Evolutionary conservation across 2,797 vertebrate species (phyloP).

Genomic region (Ceyx erithaca): DNA sequence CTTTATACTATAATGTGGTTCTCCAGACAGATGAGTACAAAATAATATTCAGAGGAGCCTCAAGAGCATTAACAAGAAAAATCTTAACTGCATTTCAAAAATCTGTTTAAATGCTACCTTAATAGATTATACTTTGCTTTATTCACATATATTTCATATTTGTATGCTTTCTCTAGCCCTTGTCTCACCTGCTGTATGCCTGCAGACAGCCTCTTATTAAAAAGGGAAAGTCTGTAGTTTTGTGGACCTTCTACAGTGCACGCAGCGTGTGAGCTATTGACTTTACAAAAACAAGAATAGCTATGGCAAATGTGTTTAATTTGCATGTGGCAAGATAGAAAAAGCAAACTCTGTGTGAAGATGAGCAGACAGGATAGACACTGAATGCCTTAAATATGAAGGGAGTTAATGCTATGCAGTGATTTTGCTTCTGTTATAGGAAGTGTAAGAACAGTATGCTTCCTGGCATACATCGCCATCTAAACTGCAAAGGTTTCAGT

Average conservation of each 20-base stretch:
- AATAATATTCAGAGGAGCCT: background rate
- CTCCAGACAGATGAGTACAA: background rate
- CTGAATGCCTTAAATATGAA: conserved; percentile 51
- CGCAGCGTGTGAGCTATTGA: conserved; percentile 5
- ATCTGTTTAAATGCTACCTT: background rate
- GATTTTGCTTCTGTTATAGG: conserved; percentile 70
- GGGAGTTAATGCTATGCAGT: conserved; percentile 67
- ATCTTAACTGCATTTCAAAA: conserved; percentile 1
- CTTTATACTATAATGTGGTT: background rate
- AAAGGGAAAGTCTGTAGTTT: conserved; percentile 8
- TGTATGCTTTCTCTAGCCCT: background rate
- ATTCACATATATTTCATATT: background rate
- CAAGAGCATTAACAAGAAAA: background rate
- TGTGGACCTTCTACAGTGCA: background rate
- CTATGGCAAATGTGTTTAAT: conserved; percentile 8
- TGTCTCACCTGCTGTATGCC: background rate
- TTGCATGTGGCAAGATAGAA: conserved; percentile 46
- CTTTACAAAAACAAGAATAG: conserved; percentile 18
- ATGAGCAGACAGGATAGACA: conserved; percentile 39
- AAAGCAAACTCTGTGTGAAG: conserved; percentile 47
- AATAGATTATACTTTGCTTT: background rate
- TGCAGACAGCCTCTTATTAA: conserved; percentile 9
- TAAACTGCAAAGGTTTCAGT: conserved; percentile 67
- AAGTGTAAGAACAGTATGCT: conserved; percentile 68
- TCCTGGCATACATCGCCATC: conserved; percentile 51